Percentiles rank a stretch among this genome's conserved stretches.
Conservation (phyloP, 2,113 vertebrate genomes). For the Sorex fumeus region DNA sequence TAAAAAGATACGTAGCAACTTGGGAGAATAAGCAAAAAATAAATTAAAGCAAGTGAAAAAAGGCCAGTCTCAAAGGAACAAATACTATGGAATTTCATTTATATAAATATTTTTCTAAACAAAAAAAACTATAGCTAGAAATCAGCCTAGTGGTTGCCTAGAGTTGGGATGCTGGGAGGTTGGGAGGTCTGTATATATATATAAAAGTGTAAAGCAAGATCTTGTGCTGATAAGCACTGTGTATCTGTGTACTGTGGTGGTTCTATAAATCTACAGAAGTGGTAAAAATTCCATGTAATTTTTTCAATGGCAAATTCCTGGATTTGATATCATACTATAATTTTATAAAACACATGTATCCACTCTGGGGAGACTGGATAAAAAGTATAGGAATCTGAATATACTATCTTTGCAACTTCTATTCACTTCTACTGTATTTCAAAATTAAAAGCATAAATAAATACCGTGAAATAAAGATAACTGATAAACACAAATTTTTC, state of each 20-base stretch:
- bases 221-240: background rate
- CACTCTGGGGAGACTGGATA: background rate
- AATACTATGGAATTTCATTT: no score
- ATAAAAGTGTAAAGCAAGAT: background rate
- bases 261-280: background rate
- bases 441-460: background rate
- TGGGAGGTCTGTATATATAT: background rate
- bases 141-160: no score
- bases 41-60: background rate
- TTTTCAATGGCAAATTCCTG: background rate
- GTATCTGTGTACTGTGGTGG: no score
- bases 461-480: background rate
- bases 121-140: no score
- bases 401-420: background rate
- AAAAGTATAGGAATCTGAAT: background rate
- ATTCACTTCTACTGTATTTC: background rate
- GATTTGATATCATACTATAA: conserved; percentile 3
- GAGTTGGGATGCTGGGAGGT: background rate
- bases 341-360: background rate
- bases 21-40: conserved; percentile 19
- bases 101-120: no score
- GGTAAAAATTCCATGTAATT: background rate
- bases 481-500: background rate
- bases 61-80: background rate
- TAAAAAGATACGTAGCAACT: conserved; percentile 22